Percentiles rank a stretch among this genome's conserved stretches.
Evolutionary conservation across 2,888 invertebrate species (phyloP).

Genomic region (Microctonus aethiopoides): DNA sequence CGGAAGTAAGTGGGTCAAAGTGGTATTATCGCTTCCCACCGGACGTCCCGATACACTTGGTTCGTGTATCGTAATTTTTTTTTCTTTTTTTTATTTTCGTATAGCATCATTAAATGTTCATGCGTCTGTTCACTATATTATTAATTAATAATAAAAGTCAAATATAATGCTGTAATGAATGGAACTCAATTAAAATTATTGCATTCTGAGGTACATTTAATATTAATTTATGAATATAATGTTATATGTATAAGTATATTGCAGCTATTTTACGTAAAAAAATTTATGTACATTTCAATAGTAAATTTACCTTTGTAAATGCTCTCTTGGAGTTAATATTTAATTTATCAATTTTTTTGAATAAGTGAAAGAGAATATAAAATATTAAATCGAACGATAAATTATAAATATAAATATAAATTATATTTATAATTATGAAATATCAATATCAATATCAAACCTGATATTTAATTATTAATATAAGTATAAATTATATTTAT

Average conservation of each 20-base stretch:
- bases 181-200: no score
- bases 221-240: neutral
- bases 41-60: slow-evolving; percentile 34
- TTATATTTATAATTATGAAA: no score
- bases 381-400: no score
- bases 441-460: no score
- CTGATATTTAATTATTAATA: no score
- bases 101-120: neutral
- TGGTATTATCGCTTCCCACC: slow-evolving; percentile 48
- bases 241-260: neutral
- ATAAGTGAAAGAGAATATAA: neutral
- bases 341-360: neutral
- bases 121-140: neutral
- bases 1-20: slow-evolving; percentile 47
- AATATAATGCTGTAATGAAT: no score
- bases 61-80: neutral
- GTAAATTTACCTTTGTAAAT: neutral
- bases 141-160: neutral
- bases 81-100: no score
- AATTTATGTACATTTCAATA: no score
- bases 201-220: no score
- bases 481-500: no score
- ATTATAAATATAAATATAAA: no score
- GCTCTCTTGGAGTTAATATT: neutral
- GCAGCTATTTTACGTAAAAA: no score